A percentile compares a stretch with the other conserved stretches of the same genome.
Evolutionary conservation across 2,888 invertebrate genomes (phyloP).

Genomic region (Anodontia alba): DNA sequence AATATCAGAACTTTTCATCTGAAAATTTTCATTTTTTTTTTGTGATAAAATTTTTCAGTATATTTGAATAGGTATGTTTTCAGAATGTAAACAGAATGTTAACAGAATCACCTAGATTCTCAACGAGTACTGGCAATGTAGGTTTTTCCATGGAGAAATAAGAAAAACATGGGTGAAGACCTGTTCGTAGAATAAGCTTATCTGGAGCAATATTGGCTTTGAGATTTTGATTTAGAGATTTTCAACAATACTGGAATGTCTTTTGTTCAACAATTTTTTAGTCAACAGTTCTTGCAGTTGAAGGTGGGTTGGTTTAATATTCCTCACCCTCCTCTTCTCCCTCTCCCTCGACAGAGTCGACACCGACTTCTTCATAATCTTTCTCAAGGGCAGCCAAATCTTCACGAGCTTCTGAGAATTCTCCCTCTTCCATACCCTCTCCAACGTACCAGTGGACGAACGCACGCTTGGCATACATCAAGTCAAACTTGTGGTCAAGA

Average conservation of each 20-base stretch:
- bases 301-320: constrained; percentile 9
- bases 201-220: neutral
- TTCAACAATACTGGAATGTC: neutral
- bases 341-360: constrained; percentile 74
- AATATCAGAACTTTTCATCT: too few species aligned
- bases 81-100: too few species aligned
- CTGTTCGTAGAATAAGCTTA: too few species aligned
- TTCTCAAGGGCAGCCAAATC: too few species aligned
- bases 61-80: too few species aligned
- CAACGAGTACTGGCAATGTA: too few species aligned
- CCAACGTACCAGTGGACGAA: constrained; percentile 93
- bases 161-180: too few species aligned
- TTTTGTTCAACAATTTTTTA: neutral
- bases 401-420: constrained; percentile 79
- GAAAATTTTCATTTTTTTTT: too few species aligned
- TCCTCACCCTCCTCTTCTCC: constrained; percentile 75
- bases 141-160: too few species aligned
- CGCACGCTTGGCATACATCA: constrained; percentile 93
- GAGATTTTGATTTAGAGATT: neutral
- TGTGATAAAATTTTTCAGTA: too few species aligned
- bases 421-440: constrained; percentile 79
- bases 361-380: too few species aligned
- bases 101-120: too few species aligned
- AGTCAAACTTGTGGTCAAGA: constrained; percentile 91
- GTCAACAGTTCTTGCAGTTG: neutral